phyloP scores from a whole-genome alignment of 2,888 invertebrate species.

The Rhagium mordax region DNA sequence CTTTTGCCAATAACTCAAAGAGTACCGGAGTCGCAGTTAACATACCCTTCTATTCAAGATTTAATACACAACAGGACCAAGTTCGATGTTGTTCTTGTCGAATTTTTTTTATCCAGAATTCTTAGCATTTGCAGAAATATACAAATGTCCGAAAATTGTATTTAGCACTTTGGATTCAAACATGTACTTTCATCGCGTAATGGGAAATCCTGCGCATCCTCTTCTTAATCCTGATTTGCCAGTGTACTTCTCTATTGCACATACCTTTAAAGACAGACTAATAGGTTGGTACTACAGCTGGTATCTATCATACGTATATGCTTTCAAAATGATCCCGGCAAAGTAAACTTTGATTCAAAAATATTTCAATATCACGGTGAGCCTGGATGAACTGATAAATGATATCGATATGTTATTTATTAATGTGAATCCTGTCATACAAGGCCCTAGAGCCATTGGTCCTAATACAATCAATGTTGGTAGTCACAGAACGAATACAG shows the following conservation, averaged over 20 bases:
- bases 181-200: not conserved
- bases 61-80: slow-evolving; percentile 22
- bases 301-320: not conserved
- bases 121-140: slow-evolving; percentile 47
- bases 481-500: slow-evolving; percentile 48
- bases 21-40: no score
- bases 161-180: slow-evolving; percentile 42
- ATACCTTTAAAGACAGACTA: slow-evolving; percentile 65
- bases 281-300: slow-evolving; percentile 39
- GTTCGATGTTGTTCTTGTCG: slow-evolving; percentile 54
- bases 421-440: slow-evolving; percentile 59
- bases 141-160: slow-evolving; percentile 49
- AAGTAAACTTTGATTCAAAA: not conserved
- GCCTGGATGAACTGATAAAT: slow-evolving; percentile 37
- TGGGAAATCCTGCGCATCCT: slow-evolving; percentile 41
- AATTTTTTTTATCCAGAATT: slow-evolving; percentile 44
- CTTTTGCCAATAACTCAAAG: no score
- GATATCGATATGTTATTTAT: slow-evolving; percentile 56
- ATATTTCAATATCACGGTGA: slow-evolving; percentile 38
- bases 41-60: not conserved
- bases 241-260: slow-evolving; percentile 9
- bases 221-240: slow-evolving; percentile 45
- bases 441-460: slow-evolving; percentile 53
- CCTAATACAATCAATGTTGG: slow-evolving; percentile 58
- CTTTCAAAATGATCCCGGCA: no score